Evolutionary conservation across 2,113 vertebrate genomes (phyloP).

Genomic region (Gadus chalcogrammus): DNA sequence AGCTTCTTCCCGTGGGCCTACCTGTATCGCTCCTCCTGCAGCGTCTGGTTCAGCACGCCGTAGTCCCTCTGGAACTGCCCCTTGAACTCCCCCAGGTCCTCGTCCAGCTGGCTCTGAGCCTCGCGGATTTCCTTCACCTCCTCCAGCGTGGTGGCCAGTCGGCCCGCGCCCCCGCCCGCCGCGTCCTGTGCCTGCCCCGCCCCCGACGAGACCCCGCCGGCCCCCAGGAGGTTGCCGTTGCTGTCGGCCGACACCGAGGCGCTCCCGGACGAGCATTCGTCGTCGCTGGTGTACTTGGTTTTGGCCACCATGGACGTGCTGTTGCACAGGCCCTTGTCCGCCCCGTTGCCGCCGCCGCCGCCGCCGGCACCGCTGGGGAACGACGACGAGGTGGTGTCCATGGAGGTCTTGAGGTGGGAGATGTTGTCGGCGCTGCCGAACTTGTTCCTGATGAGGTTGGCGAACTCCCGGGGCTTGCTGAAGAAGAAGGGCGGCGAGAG

Average conservation of each 20-base stretch:
- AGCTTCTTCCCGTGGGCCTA: slow-evolving; percentile 34
- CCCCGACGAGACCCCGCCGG: slow-evolving; percentile 18
- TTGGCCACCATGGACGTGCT: slow-evolving; percentile 88
- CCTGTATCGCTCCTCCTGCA: slow-evolving; percentile 94
- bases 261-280: slow-evolving; percentile 88
- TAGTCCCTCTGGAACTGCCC: slow-evolving; percentile 84
- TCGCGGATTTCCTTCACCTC: slow-evolving; percentile 88
- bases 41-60: slow-evolving; percentile 81
- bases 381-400: slow-evolving; percentile 71
- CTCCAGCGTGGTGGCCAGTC: slow-evolving; percentile 74
- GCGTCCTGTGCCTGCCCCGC: slow-evolving; percentile 52
- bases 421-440: slow-evolving; percentile 97
- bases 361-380: not conserved
- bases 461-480: slow-evolving; percentile 91
- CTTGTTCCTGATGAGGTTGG: slow-evolving; percentile 94
- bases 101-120: slow-evolving; percentile 85
- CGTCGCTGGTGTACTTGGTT: slow-evolving; percentile 90
- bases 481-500: slow-evolving; percentile 88
- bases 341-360: slow-evolving; percentile 19
- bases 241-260: slow-evolving; percentile 85
- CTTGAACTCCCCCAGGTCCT: slow-evolving; percentile 89
- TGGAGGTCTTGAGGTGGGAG: slow-evolving; percentile 83
- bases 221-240: slow-evolving; percentile 71
- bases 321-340: slow-evolving; percentile 78
- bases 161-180: slow-evolving; percentile 52